These are phyloP conservation scores for Masticophis lateralis DNA, from an alignment of 2,797 vertebrate species.

Conservation along the genomic window DNA sequence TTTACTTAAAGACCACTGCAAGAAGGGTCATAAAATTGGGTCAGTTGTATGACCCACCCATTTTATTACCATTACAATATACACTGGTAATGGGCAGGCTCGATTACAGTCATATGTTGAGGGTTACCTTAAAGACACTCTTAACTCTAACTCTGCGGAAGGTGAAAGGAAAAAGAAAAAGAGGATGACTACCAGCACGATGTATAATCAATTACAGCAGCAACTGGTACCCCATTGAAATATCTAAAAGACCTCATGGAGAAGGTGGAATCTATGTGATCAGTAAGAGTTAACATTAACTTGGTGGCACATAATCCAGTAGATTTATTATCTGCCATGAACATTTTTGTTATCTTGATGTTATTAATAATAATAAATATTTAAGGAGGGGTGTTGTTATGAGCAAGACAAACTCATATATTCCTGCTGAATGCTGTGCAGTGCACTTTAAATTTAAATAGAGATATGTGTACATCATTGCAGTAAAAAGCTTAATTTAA, in stretches of 20 bases:
- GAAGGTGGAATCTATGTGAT: background rate
- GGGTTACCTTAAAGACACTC: background rate
- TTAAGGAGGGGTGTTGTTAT: background rate
- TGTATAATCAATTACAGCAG: background rate
- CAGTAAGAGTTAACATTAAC: background rate
- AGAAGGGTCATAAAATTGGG: no score
- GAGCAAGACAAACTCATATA: background rate
- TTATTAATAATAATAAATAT: background rate
- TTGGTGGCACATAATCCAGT: background rate
- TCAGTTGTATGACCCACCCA: no score
- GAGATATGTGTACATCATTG: background rate
- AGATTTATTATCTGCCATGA: background rate
- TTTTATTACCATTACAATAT: no score
- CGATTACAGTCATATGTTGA: no score
- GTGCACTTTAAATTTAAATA: background rate
- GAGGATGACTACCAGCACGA: background rate
- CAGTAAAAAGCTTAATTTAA: background rate
- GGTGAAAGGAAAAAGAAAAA: background rate
- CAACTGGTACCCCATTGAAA: background rate
- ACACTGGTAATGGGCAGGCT: no score
- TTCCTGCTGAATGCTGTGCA: background rate
- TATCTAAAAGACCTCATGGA: background rate
- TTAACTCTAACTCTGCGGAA: background rate
- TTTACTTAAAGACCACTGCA: no score
- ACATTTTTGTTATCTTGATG: background rate